Evolutionary conservation across 2,888 invertebrate genomes (phyloP).

Genomic region (Monoplex corrugatus): DNA sequence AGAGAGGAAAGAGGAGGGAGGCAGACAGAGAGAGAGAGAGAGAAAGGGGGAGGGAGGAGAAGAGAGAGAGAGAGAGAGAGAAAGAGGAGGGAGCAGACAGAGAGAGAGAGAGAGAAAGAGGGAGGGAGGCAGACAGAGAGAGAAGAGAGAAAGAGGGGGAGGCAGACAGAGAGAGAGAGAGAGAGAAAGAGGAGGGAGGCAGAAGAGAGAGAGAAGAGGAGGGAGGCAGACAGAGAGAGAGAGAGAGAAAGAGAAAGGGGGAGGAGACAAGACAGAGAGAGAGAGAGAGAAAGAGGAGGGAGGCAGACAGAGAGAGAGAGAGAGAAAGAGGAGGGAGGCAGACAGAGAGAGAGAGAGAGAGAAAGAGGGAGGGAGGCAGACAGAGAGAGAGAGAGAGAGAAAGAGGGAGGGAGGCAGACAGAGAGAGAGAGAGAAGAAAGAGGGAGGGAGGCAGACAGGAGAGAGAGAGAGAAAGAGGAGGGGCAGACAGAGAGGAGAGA

Average conservation of each 20-base stretch:
- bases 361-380: conserved; percentile 35
- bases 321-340: too few species aligned
- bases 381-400: not conserved
- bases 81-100: too few species aligned
- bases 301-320: not conserved
- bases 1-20: not conserved
- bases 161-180: not conserved
- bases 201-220: not conserved
- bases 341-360: too few species aligned
- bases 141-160: not conserved
- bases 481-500: too few species aligned
- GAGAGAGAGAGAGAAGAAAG: too few species aligned
- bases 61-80: not conserved
- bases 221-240: not conserved
- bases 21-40: not conserved
- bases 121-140: not conserved
- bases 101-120: not conserved
- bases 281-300: conserved; percentile 34
- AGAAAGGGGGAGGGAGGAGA: not conserved
- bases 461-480: too few species aligned
- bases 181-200: conserved; percentile 42
- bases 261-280: not conserved
- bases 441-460: too few species aligned
- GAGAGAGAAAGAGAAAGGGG: not conserved
- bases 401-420: too few species aligned